These are phyloP conservation scores for Ceyx margarethae DNA, from an alignment of 2,113 vertebrate genomes.

Conservation along the genomic window DNA sequence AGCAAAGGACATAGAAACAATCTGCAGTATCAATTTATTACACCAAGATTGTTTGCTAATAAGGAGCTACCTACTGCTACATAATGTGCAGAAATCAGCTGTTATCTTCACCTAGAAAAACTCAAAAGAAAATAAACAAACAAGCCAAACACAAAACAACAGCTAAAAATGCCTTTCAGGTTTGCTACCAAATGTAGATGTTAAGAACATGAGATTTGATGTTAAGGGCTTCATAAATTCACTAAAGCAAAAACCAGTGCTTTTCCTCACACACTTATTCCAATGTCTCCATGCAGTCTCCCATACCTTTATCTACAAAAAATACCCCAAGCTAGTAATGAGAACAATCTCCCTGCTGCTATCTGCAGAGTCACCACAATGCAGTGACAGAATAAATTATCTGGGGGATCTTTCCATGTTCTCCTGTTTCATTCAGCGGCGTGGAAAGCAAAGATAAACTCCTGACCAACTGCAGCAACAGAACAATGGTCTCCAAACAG, in stretches of 20 bases:
- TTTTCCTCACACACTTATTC: background rate
- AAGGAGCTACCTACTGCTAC: background rate
- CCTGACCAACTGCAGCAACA: background rate
- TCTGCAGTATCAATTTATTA: background rate
- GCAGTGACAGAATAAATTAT: background rate
- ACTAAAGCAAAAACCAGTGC: background rate
- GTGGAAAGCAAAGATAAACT: background rate
- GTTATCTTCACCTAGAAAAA: background rate
- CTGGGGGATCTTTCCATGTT: background rate
- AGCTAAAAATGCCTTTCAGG: background rate
- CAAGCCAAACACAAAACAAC: background rate
- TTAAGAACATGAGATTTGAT: background rate
- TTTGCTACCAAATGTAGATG: background rate
- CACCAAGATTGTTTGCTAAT: background rate
- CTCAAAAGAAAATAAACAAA: background rate
- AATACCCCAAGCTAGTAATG: background rate
- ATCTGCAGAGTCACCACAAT: background rate
- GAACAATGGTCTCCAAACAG: background rate
- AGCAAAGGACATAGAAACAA: background rate
- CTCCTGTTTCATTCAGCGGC: background rate
- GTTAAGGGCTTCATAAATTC: constrained; percentile 7
- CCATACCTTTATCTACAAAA: background rate
- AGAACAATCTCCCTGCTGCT: background rate
- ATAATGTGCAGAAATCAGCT: background rate
- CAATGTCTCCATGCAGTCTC: background rate